Evolutionary conservation across 2,888 invertebrate genomes (phyloP), one percentile per base, ranked within the genome.

Genomic region (Lasioglossum oenotherae): DNA sequence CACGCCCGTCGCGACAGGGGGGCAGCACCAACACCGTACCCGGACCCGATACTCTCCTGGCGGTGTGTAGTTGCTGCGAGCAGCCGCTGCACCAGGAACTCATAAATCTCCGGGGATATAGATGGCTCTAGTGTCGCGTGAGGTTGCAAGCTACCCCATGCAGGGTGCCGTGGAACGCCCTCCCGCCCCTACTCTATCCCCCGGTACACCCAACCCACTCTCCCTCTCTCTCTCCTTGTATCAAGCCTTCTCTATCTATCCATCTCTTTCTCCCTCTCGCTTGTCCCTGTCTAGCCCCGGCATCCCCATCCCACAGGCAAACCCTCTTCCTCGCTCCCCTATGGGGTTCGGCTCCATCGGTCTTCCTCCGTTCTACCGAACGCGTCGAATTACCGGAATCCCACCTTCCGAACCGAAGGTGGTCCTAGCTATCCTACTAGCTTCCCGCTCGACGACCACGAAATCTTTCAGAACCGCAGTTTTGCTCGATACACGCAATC

Each of bases 61-160:
- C 92, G 92, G 93, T 92, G 91, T 93, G 93, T 93, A 93, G 92
- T 92, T 93, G 94, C 92, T 93, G 92, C 93, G 92, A 93, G 92
- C 94, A 94, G 94, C 93, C 94, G 94, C 92, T 94, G 94, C 94
- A 94, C 92, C 93, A 93, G 92, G 92, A 94, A 94, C 92, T 93
- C 94, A 95, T 95, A 95, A 95, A 95, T 95, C 95, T 94, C 90
- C 87, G 77, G 90, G 94, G 94, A 95, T 95, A 95, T 94, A 95
- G 95, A 95, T 95, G 95, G 95, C 94, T 94, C 94, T 94, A 93
- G 94, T 94, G 95, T 95, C 95, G 94, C 95, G 94, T 94, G 93
- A 93, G 94, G 93, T 93, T 93, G 93, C 93, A 93, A 94, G 92
- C 94, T 95, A 95, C 95, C 95, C 95, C 95, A 95, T 95, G 94